Base-by-base conservation (phyloP, 2,113 vertebrate genomes). In the Scartelaos histophorus region DNA sequence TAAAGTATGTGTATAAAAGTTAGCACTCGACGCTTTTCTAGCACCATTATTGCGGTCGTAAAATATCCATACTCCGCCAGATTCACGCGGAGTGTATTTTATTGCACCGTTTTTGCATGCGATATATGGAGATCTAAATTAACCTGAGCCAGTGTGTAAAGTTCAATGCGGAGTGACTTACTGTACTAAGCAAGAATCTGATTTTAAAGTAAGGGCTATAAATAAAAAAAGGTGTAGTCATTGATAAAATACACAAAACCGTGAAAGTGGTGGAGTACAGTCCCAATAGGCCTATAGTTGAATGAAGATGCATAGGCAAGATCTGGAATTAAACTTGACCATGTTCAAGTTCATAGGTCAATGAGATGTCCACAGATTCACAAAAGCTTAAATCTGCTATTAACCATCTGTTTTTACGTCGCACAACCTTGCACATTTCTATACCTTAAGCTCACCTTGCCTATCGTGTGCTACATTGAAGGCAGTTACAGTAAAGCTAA, bases 391-490 rank as follows among this genome's bases (percentile, higher is more conserved):
- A 60, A 60, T 16, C 10, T 22, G 13, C 19, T 17, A 17, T 13
- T 34, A 24, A 61, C 13, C 25, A 35, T 25, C 2, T 5, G 16
- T 61, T 35, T 54, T 35, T 15, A 61, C 58, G 10, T 25, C 25
- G 7, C 24, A 61, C 58, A 34, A 29, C 15, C 7, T 61, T 34
- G 25, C 25, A 17, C 58, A 34, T 9, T 16, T 16, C 24, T 29
- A 13, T 17, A 67, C 51, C 71, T 82, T 74, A 85, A 89, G 73
- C 90, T 86, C 85, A 73, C 73, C 79, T 72, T 73, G 21, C 34
- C 81, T 67, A 66, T 79, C 72, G 74, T 69, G 81, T 19, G 13
- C 56, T 25, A 58, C 22, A 22, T 62, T 61, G 78, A 61, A 69
- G 71, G 67, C 78, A 75, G 80, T 81, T 71, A 73, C 56, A 58